Conservation (phyloP, 1,140 invertebrate genomes). For the Tyrophagus putrescentiae region DNA sequence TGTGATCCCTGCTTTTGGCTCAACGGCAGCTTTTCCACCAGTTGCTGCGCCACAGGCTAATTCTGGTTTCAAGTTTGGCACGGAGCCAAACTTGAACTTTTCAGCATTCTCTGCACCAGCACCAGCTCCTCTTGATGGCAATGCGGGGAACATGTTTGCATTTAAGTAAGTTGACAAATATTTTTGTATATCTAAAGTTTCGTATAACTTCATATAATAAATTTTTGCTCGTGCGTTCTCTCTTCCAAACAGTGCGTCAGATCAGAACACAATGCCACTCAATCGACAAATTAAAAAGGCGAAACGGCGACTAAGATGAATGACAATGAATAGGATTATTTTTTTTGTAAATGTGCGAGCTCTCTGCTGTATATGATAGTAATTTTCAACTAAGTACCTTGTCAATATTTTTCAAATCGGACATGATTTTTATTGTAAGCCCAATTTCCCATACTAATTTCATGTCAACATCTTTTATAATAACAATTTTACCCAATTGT, state of each 20-base stretch:
- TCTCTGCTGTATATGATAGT: no score
- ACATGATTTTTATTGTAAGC: no score
- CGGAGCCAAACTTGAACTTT: neutral
- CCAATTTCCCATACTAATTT: no score
- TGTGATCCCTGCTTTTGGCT: neutral
- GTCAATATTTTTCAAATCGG: no score
- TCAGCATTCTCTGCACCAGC: neutral
- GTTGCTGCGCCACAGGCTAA: neutral
- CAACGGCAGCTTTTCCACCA: neutral
- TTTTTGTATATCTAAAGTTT: neutral
- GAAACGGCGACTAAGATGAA: constrained; percentile 6
- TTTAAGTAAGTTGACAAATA: neutral
- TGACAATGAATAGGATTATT: no score
- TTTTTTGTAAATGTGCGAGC: no score
- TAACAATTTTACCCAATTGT: no score
- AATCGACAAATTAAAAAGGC: constrained; percentile 9
- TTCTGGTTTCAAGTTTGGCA: constrained; percentile 2
- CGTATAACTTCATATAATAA: neutral
- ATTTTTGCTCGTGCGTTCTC: neutral
- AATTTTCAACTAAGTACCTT: no score
- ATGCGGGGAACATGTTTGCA: neutral
- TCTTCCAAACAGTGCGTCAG: no score
- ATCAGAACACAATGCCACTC: neutral
- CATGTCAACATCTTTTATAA: no score
- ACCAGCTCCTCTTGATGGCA: neutral